Conservation (phyloP, 2,113 vertebrate genomes). For the Tragelaphus buxtoni region DNA sequence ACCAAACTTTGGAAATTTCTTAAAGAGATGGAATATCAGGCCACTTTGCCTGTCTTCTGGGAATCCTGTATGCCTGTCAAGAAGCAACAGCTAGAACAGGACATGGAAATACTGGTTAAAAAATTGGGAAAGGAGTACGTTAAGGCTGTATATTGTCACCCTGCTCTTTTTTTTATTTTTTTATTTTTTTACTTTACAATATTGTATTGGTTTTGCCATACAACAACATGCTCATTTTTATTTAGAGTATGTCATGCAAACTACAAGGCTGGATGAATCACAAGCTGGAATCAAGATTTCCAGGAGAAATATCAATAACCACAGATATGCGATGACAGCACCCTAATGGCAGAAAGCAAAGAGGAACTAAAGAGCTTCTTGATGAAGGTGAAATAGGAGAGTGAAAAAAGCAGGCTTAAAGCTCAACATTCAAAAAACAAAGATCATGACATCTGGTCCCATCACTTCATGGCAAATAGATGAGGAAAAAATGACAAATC, state of each 20-base stretch:
- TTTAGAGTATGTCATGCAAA: background rate
- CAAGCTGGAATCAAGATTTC: background rate
- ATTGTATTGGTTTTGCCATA: too few relatives aligned
- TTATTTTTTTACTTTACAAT: background rate
- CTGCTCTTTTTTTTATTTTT: background rate
- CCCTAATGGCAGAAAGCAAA: background rate
- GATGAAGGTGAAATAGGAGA: background rate
- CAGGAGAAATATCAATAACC: background rate
- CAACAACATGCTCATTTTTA: background rate
- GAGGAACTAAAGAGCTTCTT: background rate
- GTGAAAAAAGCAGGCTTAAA: background rate
- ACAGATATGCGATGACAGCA: background rate
- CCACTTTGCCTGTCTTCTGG: background rate
- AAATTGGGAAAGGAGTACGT: background rate
- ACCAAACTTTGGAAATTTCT: background rate
- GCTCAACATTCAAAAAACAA: background rate
- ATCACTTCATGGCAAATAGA: background rate
- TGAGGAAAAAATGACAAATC: background rate
- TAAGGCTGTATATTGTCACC: background rate
- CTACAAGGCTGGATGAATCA: background rate
- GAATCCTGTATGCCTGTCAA: background rate
- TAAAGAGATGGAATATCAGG: background rate
- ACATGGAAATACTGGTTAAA: background rate
- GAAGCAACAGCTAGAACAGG: background rate
- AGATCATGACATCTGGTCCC: background rate